Base-by-base conservation (phyloP, 2,888 invertebrate genomes). In the Acronicta leporina region DNA sequence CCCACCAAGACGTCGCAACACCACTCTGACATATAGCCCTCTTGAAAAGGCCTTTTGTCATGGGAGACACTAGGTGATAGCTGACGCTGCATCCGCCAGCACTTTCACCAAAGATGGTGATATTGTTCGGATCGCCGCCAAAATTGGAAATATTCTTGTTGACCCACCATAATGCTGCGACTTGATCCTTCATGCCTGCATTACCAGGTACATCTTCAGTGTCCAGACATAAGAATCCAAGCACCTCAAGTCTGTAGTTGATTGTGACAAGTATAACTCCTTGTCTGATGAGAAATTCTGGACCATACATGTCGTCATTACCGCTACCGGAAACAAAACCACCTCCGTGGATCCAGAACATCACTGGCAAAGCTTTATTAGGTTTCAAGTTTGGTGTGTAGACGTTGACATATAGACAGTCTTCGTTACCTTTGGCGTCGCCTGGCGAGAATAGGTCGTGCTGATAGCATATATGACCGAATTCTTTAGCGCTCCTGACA, bases 1-100 rank as follows among this genome's bases (percentile, higher is more conserved):
- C 92, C 96, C 96, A 96, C 2, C 95, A 92, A 77, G 94, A 94
- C 15, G 95, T 88, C 3, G 95, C 92, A 0, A 95, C 95, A 0
- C 97, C 97, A 79, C 97, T 97, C 79, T 97, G 96, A 0, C 96
- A 94, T 33, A 97, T 97, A 2, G 95, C 89, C 66, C 82, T 83
- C 42, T 83, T 83, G 47, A 90, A 90, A 1, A 91, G 77, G 0
- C 86, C 88, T 81, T 85, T 86, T 0, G 84, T 81, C 86, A 89
- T 84, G 0, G 90, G 88, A 7, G 90, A 90, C 4, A 88, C 50
- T 7, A 87, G 59, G 48, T 89, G 89, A 35, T 75, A 82, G 6
- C 78, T 63, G 0, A 84, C 83, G n/a, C 82, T 77, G 0, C 77
- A 80, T 0, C 72, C 86, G 0, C 88, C 90, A 9, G 87, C 86